These are phyloP conservation scores for Mormoops blainvillei DNA, from an alignment of 2,113 vertebrate species.

Conservation along the genomic window DNA sequence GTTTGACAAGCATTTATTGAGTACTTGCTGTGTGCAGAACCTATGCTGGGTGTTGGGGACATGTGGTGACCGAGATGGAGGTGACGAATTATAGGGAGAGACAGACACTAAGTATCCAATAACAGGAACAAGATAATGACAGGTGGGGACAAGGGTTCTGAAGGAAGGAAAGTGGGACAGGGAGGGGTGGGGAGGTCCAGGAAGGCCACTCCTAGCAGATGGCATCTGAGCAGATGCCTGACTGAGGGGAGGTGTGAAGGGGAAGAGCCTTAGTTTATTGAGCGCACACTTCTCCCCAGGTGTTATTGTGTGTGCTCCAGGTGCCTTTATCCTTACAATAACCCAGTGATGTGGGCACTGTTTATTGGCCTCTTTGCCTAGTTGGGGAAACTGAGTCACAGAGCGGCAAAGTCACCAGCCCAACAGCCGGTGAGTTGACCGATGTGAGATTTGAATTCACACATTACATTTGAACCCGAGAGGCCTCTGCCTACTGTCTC, in stretches of 20 bases:
- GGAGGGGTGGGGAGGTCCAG: background rate
- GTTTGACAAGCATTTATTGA: background rate
- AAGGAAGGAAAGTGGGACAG: background rate
- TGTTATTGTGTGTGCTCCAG: fast-evolving
- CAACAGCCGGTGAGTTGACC: background rate
- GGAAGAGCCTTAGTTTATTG: fast-evolving
- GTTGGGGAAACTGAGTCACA: background rate
- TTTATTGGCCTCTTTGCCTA: background rate
- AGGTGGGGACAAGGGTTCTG: background rate
- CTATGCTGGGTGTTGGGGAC: background rate
- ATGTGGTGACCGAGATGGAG: background rate
- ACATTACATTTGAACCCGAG: background rate
- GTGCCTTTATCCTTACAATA: fast-evolving
- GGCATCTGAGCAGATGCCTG: background rate
- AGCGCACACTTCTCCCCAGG: fast-evolving
- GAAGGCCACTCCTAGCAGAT: background rate
- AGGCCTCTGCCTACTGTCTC: background rate
- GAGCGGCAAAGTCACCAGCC: background rate
- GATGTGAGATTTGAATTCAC: too few species aligned
- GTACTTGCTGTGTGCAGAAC: background rate
- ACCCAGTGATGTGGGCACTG: fast-evolving
- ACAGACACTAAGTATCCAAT: background rate
- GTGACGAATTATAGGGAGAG: background rate
- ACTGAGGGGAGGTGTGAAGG: background rate
- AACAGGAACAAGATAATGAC: background rate